Conservation (phyloP, 2,888 invertebrate species). For the Caenorhabditis becei region DNA sequence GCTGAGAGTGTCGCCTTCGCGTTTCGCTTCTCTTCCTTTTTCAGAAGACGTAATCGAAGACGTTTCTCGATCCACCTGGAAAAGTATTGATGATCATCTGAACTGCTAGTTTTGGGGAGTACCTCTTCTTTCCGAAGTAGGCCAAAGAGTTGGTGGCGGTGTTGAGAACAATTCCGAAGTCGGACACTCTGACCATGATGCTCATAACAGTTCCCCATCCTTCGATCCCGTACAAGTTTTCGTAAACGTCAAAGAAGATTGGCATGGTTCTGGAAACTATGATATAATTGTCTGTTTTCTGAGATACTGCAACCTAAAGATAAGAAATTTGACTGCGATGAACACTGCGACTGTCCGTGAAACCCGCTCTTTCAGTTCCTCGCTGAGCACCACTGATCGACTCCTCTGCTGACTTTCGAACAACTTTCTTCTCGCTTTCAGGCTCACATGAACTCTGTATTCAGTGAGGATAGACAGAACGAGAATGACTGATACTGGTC, state of each 20-base stretch:
- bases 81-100: not conserved
- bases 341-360: slow-evolving; percentile 80
- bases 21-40: slow-evolving; percentile 70
- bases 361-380: slow-evolving; percentile 77
- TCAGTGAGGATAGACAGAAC: slow-evolving; percentile 70
- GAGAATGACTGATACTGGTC: slow-evolving; percentile 76
- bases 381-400: slow-evolving; percentile 74
- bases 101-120: too few species aligned
- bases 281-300: not conserved
- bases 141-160: slow-evolving; percentile 80
- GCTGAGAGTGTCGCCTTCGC: slow-evolving; percentile 57
- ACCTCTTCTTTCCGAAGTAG: slow-evolving; percentile 77
- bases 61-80: slow-evolving; percentile 72
- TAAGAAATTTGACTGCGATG: slow-evolving; percentile 80
- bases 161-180: slow-evolving; percentile 79
- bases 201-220: slow-evolving; percentile 76
- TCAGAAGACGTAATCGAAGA: slow-evolving; percentile 68
- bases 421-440: too few species aligned
- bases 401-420: slow-evolving; percentile 79
- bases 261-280: slow-evolving; percentile 77
- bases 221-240: slow-evolving; percentile 78
- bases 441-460: slow-evolving; percentile 64
- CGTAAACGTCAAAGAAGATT: slow-evolving; percentile 80
- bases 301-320: slow-evolving; percentile 67
- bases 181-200: slow-evolving; percentile 79